Conservation (phyloP, 2,113 vertebrate genomes). For the Bothrops jararaca region DNA sequence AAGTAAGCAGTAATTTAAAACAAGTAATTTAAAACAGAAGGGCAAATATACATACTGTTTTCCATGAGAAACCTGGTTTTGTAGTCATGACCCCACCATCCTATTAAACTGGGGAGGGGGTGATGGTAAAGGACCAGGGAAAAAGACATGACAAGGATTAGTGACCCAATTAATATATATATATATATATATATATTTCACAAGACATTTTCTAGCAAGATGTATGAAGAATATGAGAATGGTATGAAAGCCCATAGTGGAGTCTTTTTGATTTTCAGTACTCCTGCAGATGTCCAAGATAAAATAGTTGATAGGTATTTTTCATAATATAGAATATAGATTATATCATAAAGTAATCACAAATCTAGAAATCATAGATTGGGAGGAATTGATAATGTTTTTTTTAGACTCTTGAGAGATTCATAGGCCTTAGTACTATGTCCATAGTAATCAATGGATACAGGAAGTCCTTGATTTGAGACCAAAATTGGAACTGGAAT, state of each 20-base stretch:
- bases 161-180: not conserved
- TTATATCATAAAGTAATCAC: not conserved
- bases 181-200: not conserved
- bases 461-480: not conserved
- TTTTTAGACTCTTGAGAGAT: not conserved
- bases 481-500: not conserved
- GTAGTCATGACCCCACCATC: conserved; percentile 92
- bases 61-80: conserved; percentile 88
- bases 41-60: conserved; percentile 76
- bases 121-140: not conserved
- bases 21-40: conserved; percentile 15
- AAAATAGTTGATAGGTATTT: not conserved
- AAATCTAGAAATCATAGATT: not conserved
- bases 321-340: not conserved
- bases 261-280: not conserved
- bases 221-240: not conserved
- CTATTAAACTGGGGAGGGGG: conserved; percentile 70
- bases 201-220: not conserved
- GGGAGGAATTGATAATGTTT: not conserved
- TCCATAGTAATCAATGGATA: not conserved
- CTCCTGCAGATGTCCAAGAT: not conserved
- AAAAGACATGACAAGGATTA: not conserved
- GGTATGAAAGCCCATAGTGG: not conserved
- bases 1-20: conserved; percentile 30
- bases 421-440: not conserved